These are phyloP conservation scores for Potorous gilbertii DNA, from an alignment of 2,797 vertebrate species.

Conservation along the genomic window DNA sequence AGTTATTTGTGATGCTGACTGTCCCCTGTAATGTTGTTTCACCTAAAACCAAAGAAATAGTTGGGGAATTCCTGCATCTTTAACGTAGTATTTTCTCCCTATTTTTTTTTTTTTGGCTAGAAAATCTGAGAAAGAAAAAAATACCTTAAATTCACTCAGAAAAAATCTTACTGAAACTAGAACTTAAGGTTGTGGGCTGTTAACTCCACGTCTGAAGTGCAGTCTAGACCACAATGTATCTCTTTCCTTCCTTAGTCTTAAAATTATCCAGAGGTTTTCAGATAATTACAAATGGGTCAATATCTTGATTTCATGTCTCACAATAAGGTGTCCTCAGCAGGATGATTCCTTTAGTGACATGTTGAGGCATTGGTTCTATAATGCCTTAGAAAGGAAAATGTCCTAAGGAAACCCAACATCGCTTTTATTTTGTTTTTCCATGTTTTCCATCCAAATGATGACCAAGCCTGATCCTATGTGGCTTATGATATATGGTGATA, in stretches of 20 bases:
- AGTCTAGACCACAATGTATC: not conserved
- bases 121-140: not conserved
- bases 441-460: not conserved
- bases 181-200: not conserved
- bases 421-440: slow-evolving; percentile 16
- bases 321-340: not conserved
- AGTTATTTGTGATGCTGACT: not conserved
- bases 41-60: not conserved
- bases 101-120: not conserved
- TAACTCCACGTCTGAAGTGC: not conserved
- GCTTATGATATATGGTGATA: not conserved
- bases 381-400: not conserved
- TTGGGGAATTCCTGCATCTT: not conserved
- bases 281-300: not conserved
- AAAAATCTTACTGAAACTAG: not conserved
- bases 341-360: not conserved
- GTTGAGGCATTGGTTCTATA: not conserved
- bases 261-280: slow-evolving; percentile 3
- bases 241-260: slow-evolving; percentile 19
- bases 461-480: not conserved
- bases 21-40: not conserved
- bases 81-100: not conserved
- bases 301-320: not conserved
- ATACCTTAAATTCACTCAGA: not conserved
- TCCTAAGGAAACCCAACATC: not conserved